These are phyloP conservation scores for Chrysopilus asiliformis DNA, from an alignment of 2,888 invertebrate species.

Conservation along the genomic window DNA sequence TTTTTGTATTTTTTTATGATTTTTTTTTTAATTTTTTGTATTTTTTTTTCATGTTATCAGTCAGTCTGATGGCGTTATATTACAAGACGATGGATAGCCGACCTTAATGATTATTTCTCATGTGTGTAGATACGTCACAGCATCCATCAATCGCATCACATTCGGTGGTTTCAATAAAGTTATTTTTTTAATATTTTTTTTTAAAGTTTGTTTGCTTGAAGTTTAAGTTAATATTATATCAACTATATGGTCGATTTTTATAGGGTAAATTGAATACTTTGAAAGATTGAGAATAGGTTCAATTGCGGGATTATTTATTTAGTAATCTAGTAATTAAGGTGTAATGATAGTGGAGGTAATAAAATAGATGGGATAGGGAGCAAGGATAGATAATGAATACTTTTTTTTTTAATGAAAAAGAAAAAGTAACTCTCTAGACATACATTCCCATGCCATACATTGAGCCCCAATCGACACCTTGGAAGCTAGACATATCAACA, in stretches of 20 bases:
- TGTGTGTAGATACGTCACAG: constrained; percentile 4
- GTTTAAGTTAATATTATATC: no score
- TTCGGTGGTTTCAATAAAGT: constrained; percentile 32
- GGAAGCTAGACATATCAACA: constrained; percentile 86
- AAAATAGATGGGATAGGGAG: neutral
- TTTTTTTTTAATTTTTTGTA: constrained; percentile 5
- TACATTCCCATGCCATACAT: constrained; percentile 92
- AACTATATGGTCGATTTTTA: no score
- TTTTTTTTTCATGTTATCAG: constrained; percentile 9
- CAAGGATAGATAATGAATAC: neutral
- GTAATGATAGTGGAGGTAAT: constrained; percentile 3
- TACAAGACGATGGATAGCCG: constrained; percentile 3
- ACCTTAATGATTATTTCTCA: constrained; percentile 3
- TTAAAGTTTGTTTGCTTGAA: no score
- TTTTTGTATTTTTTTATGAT: constrained; percentile 2
- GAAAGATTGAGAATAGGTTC: no score
- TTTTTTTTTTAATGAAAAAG: constrained; percentile 24
- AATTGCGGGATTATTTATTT: no score
- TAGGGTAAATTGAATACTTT: no score
- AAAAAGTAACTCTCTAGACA: constrained; percentile 35
- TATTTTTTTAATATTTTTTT: constrained; percentile 3
- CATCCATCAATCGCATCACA: constrained; percentile 24
- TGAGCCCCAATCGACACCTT: constrained; percentile 80
- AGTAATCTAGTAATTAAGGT: no score
- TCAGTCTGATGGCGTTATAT: constrained; percentile 11